Base-by-base conservation (phyloP, 64 coral and sea anemone genomes). In the Anthopleura sola region DNA sequence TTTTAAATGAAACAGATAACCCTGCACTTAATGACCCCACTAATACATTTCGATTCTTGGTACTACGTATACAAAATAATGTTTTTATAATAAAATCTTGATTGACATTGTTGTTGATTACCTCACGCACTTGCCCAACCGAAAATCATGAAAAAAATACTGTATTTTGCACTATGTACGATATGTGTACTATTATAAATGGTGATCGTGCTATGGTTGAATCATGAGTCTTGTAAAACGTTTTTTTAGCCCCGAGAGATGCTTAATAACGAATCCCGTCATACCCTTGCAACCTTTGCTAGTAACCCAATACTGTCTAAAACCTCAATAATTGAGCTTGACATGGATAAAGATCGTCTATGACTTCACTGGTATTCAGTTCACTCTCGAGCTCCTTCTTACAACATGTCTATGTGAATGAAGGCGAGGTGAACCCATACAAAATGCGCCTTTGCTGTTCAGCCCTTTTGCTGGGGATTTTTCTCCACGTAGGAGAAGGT, bases 401-500 rank as follows among this genome's bases (percentile, higher is more conserved):
- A 23, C 23, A n/a, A 78, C 76, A 78, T 78, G 76, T 40, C 36
- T 78, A 3, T 38, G 36, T 44, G 38, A 57, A 8, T 57, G 55
- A 44, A 78, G 76, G 37, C 76, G 76, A 78, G 76, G 76, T 78
- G 37, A 78, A n/a, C 10, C 36, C 5, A 38, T 1, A 0, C 7
- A 79, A 79, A 44, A 79, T 79, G 76, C 36, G 15, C 37, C 76
- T 79, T 79, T 2, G 36, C 37, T 71, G n/a, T 71, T 24, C 76
- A 46, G 76, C 14, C 21, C 76, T 79, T 18, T 79, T 79, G 21
- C 3, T 79, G 76, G 76, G 76, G 37, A 44, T 79, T 13, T 21
- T 79, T n/a, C 37, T 79, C 76, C 76, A 79, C 20, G 76, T 24
- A 46, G 76, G 37, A 48, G 37, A 79, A 79, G 76, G 76, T 79